A percentile compares a stretch with the other conserved stretches of the same genome.
These are phyloP conservation scores for Bombycilla garrulus DNA, from an alignment of 2,113 vertebrate genomes.

Conservation along the genomic window DNA sequence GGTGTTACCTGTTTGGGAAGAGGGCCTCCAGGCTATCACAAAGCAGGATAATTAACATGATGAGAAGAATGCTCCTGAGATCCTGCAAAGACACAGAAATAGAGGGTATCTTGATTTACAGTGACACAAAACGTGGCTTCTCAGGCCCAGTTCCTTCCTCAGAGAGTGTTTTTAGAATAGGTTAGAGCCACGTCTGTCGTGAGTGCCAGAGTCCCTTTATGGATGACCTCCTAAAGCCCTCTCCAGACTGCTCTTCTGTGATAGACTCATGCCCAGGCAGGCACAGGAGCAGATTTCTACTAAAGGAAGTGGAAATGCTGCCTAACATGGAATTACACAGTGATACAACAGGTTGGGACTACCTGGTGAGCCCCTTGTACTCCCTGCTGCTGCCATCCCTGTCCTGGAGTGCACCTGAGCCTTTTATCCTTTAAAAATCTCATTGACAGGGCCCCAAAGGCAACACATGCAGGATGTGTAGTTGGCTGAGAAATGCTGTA, in stretches of 20 bases:
- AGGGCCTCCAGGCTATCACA: background rate
- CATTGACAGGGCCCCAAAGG: fast-evolving
- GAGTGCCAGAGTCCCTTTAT: background rate
- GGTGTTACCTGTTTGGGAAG: background rate
- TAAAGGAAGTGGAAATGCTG: background rate
- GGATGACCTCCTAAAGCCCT: background rate
- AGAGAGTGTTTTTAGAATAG: background rate
- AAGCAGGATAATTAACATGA: background rate
- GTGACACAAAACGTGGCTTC: background rate
- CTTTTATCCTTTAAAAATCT: background rate
- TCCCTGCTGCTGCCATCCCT: background rate
- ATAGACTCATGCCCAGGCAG: background rate
- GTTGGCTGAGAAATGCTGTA: background rate
- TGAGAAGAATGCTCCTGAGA: background rate
- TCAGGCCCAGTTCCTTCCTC: background rate
- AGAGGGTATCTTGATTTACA: background rate
- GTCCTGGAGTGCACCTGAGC: background rate
- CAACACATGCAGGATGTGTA: background rate
- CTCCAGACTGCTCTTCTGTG: background rate
- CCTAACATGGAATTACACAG: background rate
- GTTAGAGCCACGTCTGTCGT: background rate
- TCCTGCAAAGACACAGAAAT: background rate
- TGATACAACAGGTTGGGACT: fast-evolving
- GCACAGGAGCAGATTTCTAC: background rate
- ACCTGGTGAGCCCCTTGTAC: background rate